phyloP scores from a whole-genome alignment of 2,797 vertebrate species.

The Paedocypris micromegethes region DNA sequence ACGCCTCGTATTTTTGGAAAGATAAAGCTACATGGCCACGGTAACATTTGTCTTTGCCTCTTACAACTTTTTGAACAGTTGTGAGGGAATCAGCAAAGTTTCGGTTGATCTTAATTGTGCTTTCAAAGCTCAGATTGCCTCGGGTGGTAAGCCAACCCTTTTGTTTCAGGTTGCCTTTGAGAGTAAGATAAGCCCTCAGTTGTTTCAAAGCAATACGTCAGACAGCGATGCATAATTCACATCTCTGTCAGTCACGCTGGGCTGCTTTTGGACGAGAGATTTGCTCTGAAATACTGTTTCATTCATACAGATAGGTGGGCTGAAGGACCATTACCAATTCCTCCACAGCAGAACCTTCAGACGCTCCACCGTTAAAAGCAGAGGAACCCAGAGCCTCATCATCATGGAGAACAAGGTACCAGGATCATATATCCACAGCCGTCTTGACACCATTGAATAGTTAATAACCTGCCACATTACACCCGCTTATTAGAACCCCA shows the following conservation, averaged over 20 bases:
- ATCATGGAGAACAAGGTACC: slow-evolving; percentile 89
- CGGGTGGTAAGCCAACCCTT: slow-evolving; percentile 12
- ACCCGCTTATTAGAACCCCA: slow-evolving; percentile 37
- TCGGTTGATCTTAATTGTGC: slow-evolving; percentile 43
- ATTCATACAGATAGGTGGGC: slow-evolving; percentile 78
- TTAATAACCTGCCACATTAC: slow-evolving; percentile 72
- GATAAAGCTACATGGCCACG: neutral
- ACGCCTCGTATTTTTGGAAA: too few species aligned
- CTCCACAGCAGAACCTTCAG: slow-evolving; percentile 78
- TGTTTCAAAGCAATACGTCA: slow-evolving; percentile 57
- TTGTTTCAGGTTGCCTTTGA: slow-evolving; percentile 17
- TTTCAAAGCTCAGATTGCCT: slow-evolving; percentile 61
- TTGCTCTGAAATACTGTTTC: slow-evolving; percentile 21
- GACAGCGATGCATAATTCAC: slow-evolving; percentile 63
- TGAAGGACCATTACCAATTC: slow-evolving; percentile 87
- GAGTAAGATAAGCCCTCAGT: slow-evolving; percentile 59
- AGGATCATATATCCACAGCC: slow-evolving; percentile 58
- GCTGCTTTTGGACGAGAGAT: slow-evolving; percentile 9
- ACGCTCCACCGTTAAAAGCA: slow-evolving; percentile 75
- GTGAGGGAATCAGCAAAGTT: slow-evolving; percentile 39
- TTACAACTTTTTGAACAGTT: slow-evolving; percentile 19
- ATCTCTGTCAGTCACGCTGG: slow-evolving; percentile 47
- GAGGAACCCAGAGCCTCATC: slow-evolving; percentile 78
- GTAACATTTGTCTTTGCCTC: slow-evolving; percentile 19
- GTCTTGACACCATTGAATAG: slow-evolving; percentile 64